Percentiles rank a stretch among this genome's conserved stretches.
Evolutionary conservation across 2,113 vertebrate genomes (phyloP).

Genomic region (Crotophaga sulcirostris): DNA sequence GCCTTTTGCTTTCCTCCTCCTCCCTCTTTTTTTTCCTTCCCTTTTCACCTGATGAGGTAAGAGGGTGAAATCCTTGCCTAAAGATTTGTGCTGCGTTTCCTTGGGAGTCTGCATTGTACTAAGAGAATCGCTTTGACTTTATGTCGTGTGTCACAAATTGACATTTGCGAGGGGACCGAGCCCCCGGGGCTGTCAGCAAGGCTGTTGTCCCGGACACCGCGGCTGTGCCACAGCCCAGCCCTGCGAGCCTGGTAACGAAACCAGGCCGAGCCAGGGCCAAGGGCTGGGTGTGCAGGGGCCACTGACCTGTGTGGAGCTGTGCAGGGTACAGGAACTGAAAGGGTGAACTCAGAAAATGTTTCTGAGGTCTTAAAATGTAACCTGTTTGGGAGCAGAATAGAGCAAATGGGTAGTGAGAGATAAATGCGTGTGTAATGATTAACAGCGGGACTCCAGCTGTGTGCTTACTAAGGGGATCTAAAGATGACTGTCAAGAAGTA

Average conservation of each 20-base stretch:
- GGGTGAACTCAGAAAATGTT: not conserved
- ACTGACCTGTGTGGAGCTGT: no score
- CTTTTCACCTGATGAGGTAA: not conserved
- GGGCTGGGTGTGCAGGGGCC: not conserved
- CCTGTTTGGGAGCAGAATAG: not conserved
- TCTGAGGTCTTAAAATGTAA: not conserved
- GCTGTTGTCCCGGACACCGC: no score
- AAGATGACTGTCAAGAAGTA: not conserved
- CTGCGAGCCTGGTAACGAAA: no score
- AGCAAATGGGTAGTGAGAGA: not conserved
- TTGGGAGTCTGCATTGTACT: not conserved
- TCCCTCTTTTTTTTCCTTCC: not conserved
- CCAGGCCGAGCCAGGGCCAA: no score
- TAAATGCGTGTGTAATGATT: slow-evolving; percentile 30
- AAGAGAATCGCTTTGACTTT: no score
- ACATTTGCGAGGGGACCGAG: no score
- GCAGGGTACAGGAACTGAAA: not conserved
- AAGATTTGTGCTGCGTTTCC: not conserved
- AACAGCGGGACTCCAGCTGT: not conserved
- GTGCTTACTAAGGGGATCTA: not conserved
- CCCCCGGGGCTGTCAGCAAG: no score
- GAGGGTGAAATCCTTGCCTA: not conserved
- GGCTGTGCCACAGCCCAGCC: no score
- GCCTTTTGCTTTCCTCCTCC: not conserved
- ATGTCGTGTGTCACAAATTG: no score